Conservation (phyloP, 2,113 vertebrate species). For the Chrysochloris asiatica region DNA sequence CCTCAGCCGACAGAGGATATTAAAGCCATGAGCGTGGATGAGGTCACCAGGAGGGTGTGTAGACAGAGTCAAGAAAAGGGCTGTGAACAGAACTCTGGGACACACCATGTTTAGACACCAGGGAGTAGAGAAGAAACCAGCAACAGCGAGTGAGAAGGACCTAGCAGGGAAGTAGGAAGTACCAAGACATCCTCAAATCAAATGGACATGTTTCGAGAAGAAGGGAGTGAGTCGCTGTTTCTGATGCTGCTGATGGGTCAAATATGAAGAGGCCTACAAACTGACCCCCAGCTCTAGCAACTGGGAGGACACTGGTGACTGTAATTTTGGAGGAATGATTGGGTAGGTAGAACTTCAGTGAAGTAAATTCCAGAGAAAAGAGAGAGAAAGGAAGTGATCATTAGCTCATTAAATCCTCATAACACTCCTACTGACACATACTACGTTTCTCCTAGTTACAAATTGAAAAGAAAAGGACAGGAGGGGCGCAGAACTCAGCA, state of each 20-base stretch:
- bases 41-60: conserved; percentile 37
- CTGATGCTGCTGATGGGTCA: not conserved
- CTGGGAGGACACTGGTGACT: not conserved
- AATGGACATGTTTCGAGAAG: not conserved
- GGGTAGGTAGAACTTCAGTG: not conserved
- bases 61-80: conserved; percentile 2
- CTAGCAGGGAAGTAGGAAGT: not conserved
- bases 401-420: not conserved
- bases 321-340: too few species aligned
- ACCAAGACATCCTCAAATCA: not conserved
- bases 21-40: conserved; percentile 24
- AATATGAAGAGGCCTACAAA: not conserved
- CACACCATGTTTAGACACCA: accelerated
- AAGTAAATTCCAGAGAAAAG: not conserved
- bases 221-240: not conserved
- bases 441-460: not conserved
- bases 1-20: not conserved
- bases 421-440: not conserved
- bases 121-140: not conserved
- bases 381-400: not conserved
- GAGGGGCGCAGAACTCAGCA: not conserved
- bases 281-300: not conserved
- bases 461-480: not conserved
- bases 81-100: not conserved
- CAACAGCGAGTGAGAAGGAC: not conserved